phyloP scores from a whole-genome alignment of 2,888 invertebrate species.

The Callinectes sapidus region DNA sequence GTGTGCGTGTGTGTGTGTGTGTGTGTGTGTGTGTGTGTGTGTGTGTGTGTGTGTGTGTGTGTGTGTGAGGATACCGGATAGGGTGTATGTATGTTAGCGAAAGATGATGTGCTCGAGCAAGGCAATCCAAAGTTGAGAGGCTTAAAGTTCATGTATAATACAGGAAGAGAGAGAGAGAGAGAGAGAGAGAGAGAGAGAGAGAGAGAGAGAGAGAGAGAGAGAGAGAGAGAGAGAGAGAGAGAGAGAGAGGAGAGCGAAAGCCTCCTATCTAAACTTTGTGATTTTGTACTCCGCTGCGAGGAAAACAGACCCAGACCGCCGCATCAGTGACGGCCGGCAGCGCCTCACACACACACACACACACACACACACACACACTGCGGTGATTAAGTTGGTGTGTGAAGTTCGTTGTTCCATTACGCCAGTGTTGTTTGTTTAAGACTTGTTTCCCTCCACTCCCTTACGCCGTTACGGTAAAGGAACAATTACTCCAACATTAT shows the following conservation, averaged over 20 bases:
- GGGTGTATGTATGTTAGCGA: neutral
- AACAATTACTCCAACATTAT: too few relatives aligned
- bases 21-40: slow-evolving; percentile 10
- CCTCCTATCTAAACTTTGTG: neutral
- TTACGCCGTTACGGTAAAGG: neutral
- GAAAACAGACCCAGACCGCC: neutral
- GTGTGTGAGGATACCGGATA: neutral
- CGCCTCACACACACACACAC: neutral
- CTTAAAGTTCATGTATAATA: neutral
- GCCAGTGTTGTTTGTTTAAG: neutral
- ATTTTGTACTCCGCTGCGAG: neutral
- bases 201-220: slow-evolving; percentile 41
- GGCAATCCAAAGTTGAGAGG: neutral
- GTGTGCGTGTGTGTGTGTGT: neutral
- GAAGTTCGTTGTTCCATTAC: neutral
- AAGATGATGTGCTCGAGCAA: neutral
- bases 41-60: neutral
- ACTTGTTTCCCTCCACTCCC: neutral
- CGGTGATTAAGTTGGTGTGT: neutral
- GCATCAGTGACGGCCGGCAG: neutral
- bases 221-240: slow-evolving; percentile 50
- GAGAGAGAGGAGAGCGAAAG: neutral
- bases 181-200: slow-evolving; percentile 25
- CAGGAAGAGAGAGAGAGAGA: neutral
- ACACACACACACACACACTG: too few relatives aligned